Conservation (phyloP, 2,113 vertebrate species). For the Neolamprologus caudopunctatus region DNA sequence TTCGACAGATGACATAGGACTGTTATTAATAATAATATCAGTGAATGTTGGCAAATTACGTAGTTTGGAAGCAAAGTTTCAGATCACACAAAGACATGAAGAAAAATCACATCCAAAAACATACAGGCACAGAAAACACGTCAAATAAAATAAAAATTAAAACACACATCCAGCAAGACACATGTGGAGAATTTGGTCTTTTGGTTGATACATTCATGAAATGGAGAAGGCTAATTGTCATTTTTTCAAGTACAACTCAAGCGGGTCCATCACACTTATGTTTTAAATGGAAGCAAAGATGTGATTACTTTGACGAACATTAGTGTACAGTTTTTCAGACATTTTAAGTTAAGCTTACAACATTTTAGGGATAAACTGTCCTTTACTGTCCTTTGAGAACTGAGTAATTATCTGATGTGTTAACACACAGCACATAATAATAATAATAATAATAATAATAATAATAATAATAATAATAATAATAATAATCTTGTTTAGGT, state of each 20-base stretch:
- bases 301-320: not conserved
- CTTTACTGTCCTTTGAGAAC: not conserved
- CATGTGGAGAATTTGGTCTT: constrained; percentile 40
- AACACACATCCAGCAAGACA: not conserved
- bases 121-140: not conserved
- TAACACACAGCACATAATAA: not conserved
- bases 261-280: not conserved
- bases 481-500: not conserved
- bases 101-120: not conserved
- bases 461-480: too few species aligned
- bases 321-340: not conserved
- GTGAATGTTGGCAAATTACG: not conserved
- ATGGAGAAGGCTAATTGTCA: not conserved
- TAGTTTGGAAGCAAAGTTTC: not conserved
- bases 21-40: not conserved
- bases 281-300: not conserved
- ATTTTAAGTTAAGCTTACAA: not conserved
- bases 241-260: not conserved
- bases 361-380: not conserved
- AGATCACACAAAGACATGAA: not conserved
- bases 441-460: not conserved
- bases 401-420: not conserved
- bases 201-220: constrained; percentile 24
- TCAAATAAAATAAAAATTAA: not conserved
- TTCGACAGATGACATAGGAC: too few species aligned